Evolutionary conservation across 2,888 invertebrate species (phyloP).

Genomic region (Rotaria macrura): DNA sequence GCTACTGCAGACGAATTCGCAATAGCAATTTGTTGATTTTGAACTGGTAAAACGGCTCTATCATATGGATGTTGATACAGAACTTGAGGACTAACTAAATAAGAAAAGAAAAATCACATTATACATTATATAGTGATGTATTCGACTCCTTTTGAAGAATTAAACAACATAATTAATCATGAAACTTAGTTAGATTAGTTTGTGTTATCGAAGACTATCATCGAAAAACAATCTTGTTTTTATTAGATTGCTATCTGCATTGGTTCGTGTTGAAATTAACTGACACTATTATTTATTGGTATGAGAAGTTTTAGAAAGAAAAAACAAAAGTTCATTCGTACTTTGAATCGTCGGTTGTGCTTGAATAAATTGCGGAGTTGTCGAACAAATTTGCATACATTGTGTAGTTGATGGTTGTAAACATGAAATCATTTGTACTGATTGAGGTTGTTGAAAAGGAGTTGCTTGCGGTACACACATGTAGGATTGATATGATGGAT

Average conservation of each 20-base stretch:
- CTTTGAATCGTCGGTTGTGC: neutral
- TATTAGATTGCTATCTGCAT: too few relatives aligned
- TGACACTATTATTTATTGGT: too few relatives aligned
- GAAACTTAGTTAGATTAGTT: too few relatives aligned
- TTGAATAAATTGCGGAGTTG: neutral
- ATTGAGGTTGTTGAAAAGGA: neutral
- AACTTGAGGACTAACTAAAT: neutral
- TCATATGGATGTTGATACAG: constrained; percentile 15
- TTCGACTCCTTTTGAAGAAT: neutral
- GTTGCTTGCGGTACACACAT: neutral
- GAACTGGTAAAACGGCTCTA: neutral
- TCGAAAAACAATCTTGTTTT: too few relatives aligned
- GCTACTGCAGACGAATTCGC: neutral
- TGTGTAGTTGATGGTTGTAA: neutral
- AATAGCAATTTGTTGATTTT: neutral
- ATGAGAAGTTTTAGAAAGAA: too few relatives aligned
- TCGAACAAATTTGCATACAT: neutral
- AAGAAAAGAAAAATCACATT: neutral
- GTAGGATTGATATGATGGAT: neutral
- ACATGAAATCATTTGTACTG: neutral
- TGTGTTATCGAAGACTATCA: too few relatives aligned
- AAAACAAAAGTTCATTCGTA: neutral
- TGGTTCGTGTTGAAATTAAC: too few relatives aligned
- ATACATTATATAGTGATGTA: neutral
- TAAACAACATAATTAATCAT: too few relatives aligned